Evolutionary conservation across 1,140 invertebrate genomes (phyloP), one percentile per base, ranked within the genome.

Genomic region (Dendrolimus kikuchii): DNA sequence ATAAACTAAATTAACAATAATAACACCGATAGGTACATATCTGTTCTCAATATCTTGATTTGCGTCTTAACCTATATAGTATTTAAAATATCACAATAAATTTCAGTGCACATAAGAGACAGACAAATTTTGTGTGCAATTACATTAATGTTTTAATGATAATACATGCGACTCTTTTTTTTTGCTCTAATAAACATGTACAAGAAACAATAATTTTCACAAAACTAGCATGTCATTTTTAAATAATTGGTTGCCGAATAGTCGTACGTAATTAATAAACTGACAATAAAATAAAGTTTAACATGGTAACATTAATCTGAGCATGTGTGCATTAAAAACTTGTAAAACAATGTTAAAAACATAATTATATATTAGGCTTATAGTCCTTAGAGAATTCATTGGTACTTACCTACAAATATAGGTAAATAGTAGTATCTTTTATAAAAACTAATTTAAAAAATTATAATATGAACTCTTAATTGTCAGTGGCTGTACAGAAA

Each of bases 31-130:
- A 78, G 74, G 71, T 78, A 78, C 69, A 74, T 76, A 71, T 81
- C 71, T 78, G 81, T 77, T 70, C 63, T 64, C 62, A 70, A 82
- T 74, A 82, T 79, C 77, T 71, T 82, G 74, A 77, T 76, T 77
- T 81, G 81, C 75, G 67, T 68, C 83, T 84, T 86, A 86, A 68
- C 65, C 83, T 85, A 83, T 73, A 54, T 44, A 81, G 70, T 82
- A 81, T 86, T 85, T 81, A 86, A 85, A 86, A 86, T 86, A 86
- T 86, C 81, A 86, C 83, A 85, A 82, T 86, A 85, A 86, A 86
- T 86, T 85, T 78, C 77, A 74, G 83, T 86, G 83, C 83, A 85
- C 74, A 85, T 86, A 86, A 78, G 80, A 81, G 85, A 86, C 81
- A 82, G 83, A 80, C 81, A 85, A 86, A 86, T 84, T 78, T 86